Percentiles rank a stretch among this genome's conserved stretches.
Conservation (phyloP, 2,888 invertebrate genomes). For the Sialis fuliginosa region DNA sequence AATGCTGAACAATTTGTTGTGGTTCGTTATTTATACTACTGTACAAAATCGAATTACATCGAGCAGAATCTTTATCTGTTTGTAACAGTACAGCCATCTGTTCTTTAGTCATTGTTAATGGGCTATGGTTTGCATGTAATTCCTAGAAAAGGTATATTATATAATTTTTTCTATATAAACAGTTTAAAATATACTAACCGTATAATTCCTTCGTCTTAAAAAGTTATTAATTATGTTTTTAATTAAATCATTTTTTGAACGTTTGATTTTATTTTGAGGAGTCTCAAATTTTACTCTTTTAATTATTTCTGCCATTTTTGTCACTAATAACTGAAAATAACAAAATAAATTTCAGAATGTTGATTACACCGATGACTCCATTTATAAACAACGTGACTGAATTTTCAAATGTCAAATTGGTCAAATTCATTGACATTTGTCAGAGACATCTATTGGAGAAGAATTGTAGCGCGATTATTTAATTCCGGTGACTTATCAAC, state of each 20-base stretch:
- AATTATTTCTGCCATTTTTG: background rate
- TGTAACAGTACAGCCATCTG: slow-evolving; percentile 51
- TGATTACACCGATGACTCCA: too few species aligned
- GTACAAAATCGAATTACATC: slow-evolving; percentile 58
- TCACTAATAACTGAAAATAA: too few species aligned
- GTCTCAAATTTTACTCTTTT: background rate
- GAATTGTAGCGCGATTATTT: too few species aligned
- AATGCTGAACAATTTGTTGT: slow-evolving; percentile 54
- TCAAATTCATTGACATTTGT: too few species aligned
- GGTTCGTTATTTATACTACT: slow-evolving; percentile 62
- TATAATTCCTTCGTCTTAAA: slow-evolving; percentile 49
- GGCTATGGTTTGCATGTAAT: slow-evolving; percentile 31
- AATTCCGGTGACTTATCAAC: too few species aligned
- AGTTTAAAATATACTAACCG: slow-evolving; percentile 24
- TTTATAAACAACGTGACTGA: too few species aligned
- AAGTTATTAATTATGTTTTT: slow-evolving; percentile 47
- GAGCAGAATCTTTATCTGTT: slow-evolving; percentile 52
- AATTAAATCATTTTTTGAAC: slow-evolving; percentile 45
- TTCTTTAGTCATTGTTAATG: slow-evolving; percentile 33
- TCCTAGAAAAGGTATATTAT: slow-evolving; percentile 4
- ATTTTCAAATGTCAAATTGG: too few species aligned
- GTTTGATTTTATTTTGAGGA: slow-evolving; percentile 31
- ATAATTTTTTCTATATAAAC: slow-evolving; percentile 2
- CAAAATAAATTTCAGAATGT: too few species aligned
- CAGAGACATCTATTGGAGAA: too few species aligned